Evolutionary conservation across 2,888 invertebrate species (phyloP).

Genomic region (Apantesis nais): DNA sequence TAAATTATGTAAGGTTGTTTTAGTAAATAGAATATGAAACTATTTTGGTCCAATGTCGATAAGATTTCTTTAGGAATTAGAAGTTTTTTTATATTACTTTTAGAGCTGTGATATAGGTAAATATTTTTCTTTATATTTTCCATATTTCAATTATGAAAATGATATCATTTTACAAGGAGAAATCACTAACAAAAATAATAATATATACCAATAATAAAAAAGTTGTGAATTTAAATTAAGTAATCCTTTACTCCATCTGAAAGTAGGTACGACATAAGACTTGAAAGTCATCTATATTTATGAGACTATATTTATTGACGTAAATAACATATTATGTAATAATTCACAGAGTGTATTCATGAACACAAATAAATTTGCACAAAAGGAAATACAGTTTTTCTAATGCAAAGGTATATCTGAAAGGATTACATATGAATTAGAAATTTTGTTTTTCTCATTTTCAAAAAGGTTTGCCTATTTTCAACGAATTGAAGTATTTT

Average conservation of each 20-base stretch:
- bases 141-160: background rate
- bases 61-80: too few relatives aligned
- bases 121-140: background rate
- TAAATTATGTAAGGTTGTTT: background rate
- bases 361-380: background rate
- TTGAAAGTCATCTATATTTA: too few relatives aligned
- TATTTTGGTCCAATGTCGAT: background rate
- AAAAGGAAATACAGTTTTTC: background rate
- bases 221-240: too few relatives aligned
- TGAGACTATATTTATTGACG: too few relatives aligned
- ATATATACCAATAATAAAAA: background rate
- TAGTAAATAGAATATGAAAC: background rate
- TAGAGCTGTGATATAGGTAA: background rate
- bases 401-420: conserved; percentile 1
- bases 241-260: too few relatives aligned
- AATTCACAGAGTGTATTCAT: background rate
- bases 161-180: background rate
- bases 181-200: too few relatives aligned
- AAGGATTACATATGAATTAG: background rate
- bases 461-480: conserved; percentile 1
- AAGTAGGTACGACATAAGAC: too few relatives aligned
- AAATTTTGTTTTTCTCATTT: background rate
- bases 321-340: background rate
- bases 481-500: background rate
- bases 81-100: too few relatives aligned